Percentiles rank a stretch among this genome's conserved stretches.
These are phyloP conservation scores for Ophion costatus DNA, from an alignment of 2,888 invertebrate species.

Conservation along the genomic window DNA sequence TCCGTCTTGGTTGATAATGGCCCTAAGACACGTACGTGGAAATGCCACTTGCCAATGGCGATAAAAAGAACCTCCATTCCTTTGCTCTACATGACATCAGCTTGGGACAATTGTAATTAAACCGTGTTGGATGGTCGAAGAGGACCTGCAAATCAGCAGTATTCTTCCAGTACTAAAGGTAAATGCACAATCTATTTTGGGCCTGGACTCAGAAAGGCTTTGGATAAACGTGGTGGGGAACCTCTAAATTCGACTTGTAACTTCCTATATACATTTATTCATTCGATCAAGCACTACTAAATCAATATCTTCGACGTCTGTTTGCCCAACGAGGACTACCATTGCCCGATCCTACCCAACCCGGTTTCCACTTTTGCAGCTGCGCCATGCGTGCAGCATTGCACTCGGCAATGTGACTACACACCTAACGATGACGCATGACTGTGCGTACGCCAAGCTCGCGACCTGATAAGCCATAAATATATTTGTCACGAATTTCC, in stretches of 20 bases:
- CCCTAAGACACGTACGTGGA: too few species aligned
- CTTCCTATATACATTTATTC: not conserved
- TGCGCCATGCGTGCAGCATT: slow-evolving; percentile 40
- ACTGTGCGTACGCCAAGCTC: slow-evolving; percentile 35
- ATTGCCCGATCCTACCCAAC: slow-evolving; percentile 43
- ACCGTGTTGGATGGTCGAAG: too few species aligned
- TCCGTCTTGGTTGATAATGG: too few species aligned
- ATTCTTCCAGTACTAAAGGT: too few species aligned
- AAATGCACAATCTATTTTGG: too few species aligned
- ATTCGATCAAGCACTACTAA: not conserved
- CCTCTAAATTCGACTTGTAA: not conserved
- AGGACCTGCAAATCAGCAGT: too few species aligned
- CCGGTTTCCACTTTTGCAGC: slow-evolving; percentile 44
- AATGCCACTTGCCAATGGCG: too few species aligned
- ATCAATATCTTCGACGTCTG: slow-evolving; percentile 33
- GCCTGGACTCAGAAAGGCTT: not conserved
- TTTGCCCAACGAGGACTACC: slow-evolving; percentile 28
- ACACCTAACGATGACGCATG: slow-evolving; percentile 56
- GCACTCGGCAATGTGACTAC: slow-evolving; percentile 44
- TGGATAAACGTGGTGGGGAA: not conserved
- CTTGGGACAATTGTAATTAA: too few species aligned
- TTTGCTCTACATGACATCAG: too few species aligned
- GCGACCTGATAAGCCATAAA: slow-evolving; percentile 47
- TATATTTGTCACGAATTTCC: slow-evolving; percentile 43
- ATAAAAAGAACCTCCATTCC: too few species aligned